A percentile compares a stretch with the other conserved stretches of the same genome.
phyloP scores from a whole-genome alignment of 2,797 vertebrate species.

The Galagoides demidoff region DNA sequence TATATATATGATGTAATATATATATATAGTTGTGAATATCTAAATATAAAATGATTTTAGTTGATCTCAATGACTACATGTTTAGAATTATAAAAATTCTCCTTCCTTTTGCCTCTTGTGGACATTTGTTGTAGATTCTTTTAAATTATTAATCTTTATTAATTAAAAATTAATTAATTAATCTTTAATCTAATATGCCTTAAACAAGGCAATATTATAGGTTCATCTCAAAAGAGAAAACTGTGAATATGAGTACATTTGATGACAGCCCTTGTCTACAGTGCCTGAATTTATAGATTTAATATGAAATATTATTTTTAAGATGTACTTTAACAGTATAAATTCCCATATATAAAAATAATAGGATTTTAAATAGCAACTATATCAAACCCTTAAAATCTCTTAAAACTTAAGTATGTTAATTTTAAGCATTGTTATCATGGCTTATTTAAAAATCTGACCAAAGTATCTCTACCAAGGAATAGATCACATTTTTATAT shows the following conservation, averaged over 20 bases:
- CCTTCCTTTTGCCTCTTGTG: background rate
- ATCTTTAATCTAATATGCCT: no score
- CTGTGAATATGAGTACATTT: background rate
- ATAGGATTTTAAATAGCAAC: background rate
- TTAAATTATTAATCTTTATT: background rate
- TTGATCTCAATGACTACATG: background rate
- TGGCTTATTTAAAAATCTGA: constrained; percentile 52
- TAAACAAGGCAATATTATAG: background rate
- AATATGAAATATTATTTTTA: constrained; percentile 27
- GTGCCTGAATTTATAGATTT: background rate
- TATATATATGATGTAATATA: background rate
- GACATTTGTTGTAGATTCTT: background rate
- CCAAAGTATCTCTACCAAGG: background rate
- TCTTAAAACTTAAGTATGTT: constrained; percentile 29
- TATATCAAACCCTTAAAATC: background rate
- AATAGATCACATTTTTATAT: constrained; percentile 46
- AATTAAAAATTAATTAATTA: no score
- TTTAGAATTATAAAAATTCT: background rate
- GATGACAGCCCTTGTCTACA: background rate
- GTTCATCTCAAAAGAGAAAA: background rate
- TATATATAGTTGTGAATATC: background rate
- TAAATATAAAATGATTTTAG: background rate
- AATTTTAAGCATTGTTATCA: constrained; percentile 43
- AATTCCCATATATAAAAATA: background rate
- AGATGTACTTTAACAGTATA: background rate